Percentiles rank a stretch among this genome's conserved stretches.
Conservation (phyloP, 2,888 invertebrate genomes). For the Clostera curtula region DNA sequence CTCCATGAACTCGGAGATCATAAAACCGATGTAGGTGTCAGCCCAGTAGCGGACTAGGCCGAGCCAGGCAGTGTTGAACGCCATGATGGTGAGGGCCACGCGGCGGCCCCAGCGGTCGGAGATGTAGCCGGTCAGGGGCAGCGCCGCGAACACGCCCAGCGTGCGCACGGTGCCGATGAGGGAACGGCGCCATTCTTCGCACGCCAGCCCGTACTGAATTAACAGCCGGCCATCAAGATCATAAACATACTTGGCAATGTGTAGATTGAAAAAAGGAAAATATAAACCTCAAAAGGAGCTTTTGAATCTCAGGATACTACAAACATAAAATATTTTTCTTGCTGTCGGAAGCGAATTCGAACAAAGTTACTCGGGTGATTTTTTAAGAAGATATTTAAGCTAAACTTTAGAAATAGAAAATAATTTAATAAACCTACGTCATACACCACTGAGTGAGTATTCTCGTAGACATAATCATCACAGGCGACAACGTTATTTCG, state of each 20-base stretch:
- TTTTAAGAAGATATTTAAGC: not conserved
- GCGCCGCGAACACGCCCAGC: conserved; percentile 77
- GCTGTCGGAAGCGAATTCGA: too few species aligned
- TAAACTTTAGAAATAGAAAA: not conserved
- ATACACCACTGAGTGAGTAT: conserved; percentile 47
- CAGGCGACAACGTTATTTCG: conserved; percentile 24
- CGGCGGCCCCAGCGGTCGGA: conserved; percentile 83
- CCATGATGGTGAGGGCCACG: conserved; percentile 70
- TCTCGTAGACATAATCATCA: conserved; percentile 40
- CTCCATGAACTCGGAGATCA: conserved; percentile 79
- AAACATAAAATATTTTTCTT: too few species aligned
- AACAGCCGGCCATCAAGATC: too few species aligned
- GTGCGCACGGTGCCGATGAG: conserved; percentile 82
- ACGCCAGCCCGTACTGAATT: conserved; percentile 75
- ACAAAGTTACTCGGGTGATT: too few species aligned
- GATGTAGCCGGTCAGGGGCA: conserved; percentile 79
- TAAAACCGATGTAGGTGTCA: conserved; percentile 77
- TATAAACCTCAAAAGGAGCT: too few species aligned
- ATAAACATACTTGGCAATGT: not conserved
- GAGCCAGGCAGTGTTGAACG: conserved; percentile 74
- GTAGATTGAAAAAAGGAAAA: too few species aligned
- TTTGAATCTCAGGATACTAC: too few species aligned
- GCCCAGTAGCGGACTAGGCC: conserved; percentile 76
- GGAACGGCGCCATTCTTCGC: conserved; percentile 80
- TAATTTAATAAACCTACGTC: conserved; percentile 37